Conservation (phyloP, 1,140 invertebrate genomes). For the Papilio polyxenes region DNA sequence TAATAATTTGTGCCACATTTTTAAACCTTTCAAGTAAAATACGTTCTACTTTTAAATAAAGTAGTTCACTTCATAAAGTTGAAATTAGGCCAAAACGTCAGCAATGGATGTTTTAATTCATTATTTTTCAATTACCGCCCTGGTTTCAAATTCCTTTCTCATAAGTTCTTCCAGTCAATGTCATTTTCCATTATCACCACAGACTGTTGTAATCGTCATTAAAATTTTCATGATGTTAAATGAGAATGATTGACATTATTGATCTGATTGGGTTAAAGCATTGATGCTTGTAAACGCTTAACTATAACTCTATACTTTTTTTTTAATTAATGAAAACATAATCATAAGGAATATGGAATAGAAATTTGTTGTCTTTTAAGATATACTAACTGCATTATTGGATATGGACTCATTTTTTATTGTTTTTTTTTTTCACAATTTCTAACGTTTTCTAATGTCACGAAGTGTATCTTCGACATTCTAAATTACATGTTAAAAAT, state of each 20-base stretch:
- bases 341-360: too few species aligned
- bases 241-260: not conserved
- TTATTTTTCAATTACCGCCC: constrained; percentile 36
- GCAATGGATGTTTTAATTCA: constrained; percentile 35
- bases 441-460: not conserved
- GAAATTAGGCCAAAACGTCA: constrained; percentile 35
- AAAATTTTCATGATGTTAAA: not conserved
- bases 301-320: too few species aligned
- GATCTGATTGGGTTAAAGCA: not conserved
- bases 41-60: constrained; percentile 6
- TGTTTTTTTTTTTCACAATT: too few species aligned
- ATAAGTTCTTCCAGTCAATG: constrained; percentile 29
- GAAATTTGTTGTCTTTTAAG: too few species aligned
- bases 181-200: constrained; percentile 26
- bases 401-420: too few species aligned
- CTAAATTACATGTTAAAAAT: not conserved
- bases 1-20: not conserved
- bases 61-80: constrained; percentile 23
- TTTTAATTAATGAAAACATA: too few species aligned
- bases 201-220: not conserved
- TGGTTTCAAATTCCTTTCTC: constrained; percentile 30
- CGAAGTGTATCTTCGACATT: not conserved
- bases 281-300: too few species aligned
- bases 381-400: too few species aligned
- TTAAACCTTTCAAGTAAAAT: not conserved